phyloP scores from a whole-genome alignment of 2,797 vertebrate genomes.

The Falco berigora region DNA sequence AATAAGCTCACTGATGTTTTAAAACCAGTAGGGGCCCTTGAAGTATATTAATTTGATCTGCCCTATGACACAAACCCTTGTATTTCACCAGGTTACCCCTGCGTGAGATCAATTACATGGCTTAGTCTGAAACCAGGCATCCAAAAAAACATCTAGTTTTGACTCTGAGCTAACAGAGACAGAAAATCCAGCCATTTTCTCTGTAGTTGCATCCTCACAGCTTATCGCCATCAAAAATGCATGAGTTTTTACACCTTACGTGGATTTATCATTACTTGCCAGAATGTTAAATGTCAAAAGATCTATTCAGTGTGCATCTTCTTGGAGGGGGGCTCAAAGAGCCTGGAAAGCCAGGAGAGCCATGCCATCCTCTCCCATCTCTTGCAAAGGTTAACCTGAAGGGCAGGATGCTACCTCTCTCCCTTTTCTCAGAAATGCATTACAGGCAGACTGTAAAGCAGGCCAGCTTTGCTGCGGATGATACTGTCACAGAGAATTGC shows the following conservation, averaged over 20 bases:
- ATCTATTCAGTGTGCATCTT: not conserved
- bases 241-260: not conserved
- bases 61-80: not conserved
- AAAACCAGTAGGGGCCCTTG: not conserved
- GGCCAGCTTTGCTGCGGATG: not conserved
- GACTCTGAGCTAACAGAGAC: not conserved
- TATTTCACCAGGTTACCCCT: not conserved
- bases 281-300: not conserved
- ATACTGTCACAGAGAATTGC: not conserved
- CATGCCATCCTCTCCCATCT: not conserved
- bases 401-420: not conserved
- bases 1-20: not conserved
- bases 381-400: not conserved
- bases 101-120: not conserved
- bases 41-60: not conserved
- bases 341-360: not conserved
- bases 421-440: not conserved
- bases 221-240: not conserved
- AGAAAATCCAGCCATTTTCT: not conserved
- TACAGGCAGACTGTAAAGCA: not conserved
- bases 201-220: not conserved
- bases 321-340: not conserved
- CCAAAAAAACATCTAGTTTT: not conserved
- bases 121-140: not conserved
- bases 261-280: not conserved